phyloP scores from a whole-genome alignment of 2,888 invertebrate species.

The Myopa tessellatipennis region DNA sequence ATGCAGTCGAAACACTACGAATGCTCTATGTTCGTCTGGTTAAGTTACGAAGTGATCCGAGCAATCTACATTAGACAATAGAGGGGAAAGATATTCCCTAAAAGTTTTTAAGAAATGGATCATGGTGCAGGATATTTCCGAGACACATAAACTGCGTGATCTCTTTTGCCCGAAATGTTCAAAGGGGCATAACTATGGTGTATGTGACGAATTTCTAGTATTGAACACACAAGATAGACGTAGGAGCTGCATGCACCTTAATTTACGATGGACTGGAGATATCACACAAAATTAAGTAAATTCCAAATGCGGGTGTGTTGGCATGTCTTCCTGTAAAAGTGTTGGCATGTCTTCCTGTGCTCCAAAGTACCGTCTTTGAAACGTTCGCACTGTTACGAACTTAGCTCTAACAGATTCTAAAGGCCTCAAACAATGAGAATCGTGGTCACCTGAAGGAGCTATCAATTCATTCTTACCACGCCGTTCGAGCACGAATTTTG shows the following conservation, averaged over 20 bases:
- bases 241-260: slow-evolving; percentile 36
- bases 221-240: slow-evolving; percentile 11
- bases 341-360: too few relatives aligned
- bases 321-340: slow-evolving; percentile 4
- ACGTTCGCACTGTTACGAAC: not conserved
- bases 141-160: not conserved
- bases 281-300: slow-evolving; percentile 36
- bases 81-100: not conserved
- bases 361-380: not conserved
- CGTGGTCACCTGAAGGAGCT: not conserved
- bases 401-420: not conserved
- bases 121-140: not conserved
- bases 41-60: too few relatives aligned
- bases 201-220: not conserved
- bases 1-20: too few relatives aligned
- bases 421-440: not conserved
- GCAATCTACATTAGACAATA: not conserved
- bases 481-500: slow-evolving; percentile 6
- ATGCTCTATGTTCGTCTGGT: too few relatives aligned
- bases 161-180: not conserved
- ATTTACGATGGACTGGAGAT: slow-evolving; percentile 37
- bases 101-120: not conserved
- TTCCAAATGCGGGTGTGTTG: slow-evolving; percentile 33
- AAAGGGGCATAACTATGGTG: not conserved
- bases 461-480: not conserved